A percentile compares a stretch with the other conserved stretches of the same genome.
These are phyloP conservation scores for Drymonia ruficornis DNA, from an alignment of 2,888 invertebrate species.

Conservation along the genomic window DNA sequence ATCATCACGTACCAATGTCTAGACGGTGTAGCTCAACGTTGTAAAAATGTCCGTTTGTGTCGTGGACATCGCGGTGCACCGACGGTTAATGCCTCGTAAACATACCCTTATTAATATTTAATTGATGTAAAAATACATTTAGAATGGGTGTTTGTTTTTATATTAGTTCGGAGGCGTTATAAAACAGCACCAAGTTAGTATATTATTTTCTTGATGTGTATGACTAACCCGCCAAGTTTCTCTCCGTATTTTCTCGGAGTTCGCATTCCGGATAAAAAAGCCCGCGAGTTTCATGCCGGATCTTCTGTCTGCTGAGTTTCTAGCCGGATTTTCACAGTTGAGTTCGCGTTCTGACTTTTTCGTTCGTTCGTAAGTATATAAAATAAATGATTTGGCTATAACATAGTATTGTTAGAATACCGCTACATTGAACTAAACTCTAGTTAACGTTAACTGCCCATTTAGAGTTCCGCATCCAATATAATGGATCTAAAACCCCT, in stretches of 20 bases:
- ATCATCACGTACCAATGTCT: neutral
- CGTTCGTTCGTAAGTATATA: no score
- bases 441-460: neutral
- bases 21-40: conserved; percentile 23
- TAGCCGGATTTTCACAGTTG: no score
- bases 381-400: no score
- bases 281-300: no score
- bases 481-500: neutral
- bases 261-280: no score
- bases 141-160: neutral
- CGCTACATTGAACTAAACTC: neutral
- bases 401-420: neutral
- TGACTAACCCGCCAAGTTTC: no score
- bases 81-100: neutral
- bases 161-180: neutral
- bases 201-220: no score
- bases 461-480: neutral
- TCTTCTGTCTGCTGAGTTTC: no score
- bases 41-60: conserved; percentile 13
- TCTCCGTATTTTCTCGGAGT: no score
- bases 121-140: neutral
- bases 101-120: conserved; percentile 1
- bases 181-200: no score
- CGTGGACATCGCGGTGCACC: neutral
- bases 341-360: no score